phyloP scores from a whole-genome alignment of 2,113 vertebrate species.

The Lethenteron reissneri region DNA sequence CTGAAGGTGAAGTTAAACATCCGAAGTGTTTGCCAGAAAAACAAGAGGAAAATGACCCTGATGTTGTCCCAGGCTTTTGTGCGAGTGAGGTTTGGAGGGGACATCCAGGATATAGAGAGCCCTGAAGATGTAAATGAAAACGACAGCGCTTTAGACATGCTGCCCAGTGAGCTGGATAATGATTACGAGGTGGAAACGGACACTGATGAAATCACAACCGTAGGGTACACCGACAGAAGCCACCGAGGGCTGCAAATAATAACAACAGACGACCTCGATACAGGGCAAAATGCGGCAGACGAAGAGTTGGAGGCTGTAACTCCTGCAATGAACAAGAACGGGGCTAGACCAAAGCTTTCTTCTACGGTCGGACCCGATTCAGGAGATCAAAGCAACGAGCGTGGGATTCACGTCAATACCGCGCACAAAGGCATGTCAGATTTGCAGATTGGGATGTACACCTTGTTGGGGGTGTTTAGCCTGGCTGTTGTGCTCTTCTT shows the following conservation, averaged over 20 bases:
- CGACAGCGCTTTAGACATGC: neutral
- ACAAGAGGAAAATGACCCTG: constrained; percentile 3
- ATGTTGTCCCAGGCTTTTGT: neutral
- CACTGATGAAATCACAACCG: neutral
- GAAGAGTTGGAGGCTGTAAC: neutral
- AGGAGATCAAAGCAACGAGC: neutral
- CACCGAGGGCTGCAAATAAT: neutral
- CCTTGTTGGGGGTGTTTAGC: constrained; percentile 1
- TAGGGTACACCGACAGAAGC: neutral
- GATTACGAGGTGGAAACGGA: neutral
- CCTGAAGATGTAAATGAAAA: neutral
- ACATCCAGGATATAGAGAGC: neutral
- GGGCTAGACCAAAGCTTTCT: neutral
- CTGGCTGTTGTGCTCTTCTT: constrained; percentile 3
- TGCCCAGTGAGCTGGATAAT: neutral
- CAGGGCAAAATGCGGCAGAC: neutral
- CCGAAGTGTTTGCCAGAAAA: neutral
- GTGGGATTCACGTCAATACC: neutral
- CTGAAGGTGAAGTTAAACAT: constrained; percentile 2
- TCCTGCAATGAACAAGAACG: neutral
- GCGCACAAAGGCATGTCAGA: constrained; percentile 3
- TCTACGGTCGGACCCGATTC: neutral
- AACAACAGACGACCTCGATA: too few species aligned
- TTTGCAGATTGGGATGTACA: constrained; percentile 4
- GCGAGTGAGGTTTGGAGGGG: neutral